Evolutionary conservation across 1,140 invertebrate species (phyloP), one percentile per base, ranked within the genome.

Genomic region (Venustaconcha ellipsiformis): DNA sequence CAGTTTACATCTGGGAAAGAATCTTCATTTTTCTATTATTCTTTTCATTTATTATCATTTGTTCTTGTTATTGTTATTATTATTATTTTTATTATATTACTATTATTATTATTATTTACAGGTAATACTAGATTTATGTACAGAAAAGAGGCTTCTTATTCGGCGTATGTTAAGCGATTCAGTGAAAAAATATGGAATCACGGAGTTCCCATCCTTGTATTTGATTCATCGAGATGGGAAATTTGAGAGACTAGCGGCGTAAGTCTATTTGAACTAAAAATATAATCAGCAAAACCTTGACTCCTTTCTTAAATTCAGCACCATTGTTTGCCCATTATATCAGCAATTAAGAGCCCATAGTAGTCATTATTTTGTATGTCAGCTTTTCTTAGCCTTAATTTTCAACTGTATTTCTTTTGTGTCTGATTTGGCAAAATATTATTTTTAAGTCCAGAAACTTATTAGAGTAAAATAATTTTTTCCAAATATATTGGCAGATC

Each of bases 181-280:
- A 17, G 82, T 86, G 26, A 70, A 68, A n/a, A 87, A 88, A 74
- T 88, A 81, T 84, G 85, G 85, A n/a, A 83, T 86, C 67, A 80
- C 26, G 8, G 74, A 72, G 18, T 83, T 86, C 26, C 86, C 87
- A 1, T 84, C 87, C 13, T 67, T 88, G 64, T 86, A 83, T 72
- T 67, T 80, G 2, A 79, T 89, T 30, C 82, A 84, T 69, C 66
- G 73, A 56, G 86, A 85, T 77, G 85, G 84, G 1, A 83, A 79
- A 65, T 87, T 82, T 68, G 78, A 78, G 57, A 60, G 78, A 4
- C 57, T 88, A 26, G 84, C 86, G 13, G 78, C 80, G 86, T 87
- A 67, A 82, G 84, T 79, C 59, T 18, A 63, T n/a, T 12, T 66
- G 20, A 48, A 48, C 5, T 48, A 48, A 48, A 48, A 48, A 48